Conservation (phyloP, 2,888 invertebrate genomes). For the Deroplatys truncata region DNA sequence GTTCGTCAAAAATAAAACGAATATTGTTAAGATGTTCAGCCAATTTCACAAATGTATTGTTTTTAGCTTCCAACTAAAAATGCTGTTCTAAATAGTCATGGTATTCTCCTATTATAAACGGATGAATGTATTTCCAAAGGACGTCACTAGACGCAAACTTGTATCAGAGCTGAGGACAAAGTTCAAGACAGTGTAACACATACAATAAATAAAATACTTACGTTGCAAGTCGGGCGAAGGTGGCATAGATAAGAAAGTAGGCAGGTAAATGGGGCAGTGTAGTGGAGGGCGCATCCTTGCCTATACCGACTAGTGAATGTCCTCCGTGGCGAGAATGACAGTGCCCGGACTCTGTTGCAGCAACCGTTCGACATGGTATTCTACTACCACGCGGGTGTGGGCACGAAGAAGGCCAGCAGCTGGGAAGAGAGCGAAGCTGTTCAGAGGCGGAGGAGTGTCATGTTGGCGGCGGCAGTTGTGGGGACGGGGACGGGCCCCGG, state of each 20-base stretch:
- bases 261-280: no score
- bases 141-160: no score
- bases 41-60: no score
- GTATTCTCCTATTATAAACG: no score
- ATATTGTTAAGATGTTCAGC: no score
- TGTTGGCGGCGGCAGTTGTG: slow-evolving; percentile 22
- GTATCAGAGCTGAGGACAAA: no score
- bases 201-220: not conserved
- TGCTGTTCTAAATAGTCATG: no score
- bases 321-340: not conserved
- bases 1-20: no score
- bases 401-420: slow-evolving; percentile 29
- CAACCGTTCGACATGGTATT: slow-evolving; percentile 1
- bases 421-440: slow-evolving; percentile 31
- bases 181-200: not conserved
- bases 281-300: not conserved
- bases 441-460: slow-evolving; percentile 26
- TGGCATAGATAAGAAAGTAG: no score
- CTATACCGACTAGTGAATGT: not conserved
- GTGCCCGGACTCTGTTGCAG: not conserved
- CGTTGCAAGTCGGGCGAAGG: no score
- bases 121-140: no score
- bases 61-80: no score
- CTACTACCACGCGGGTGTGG: not conserved
- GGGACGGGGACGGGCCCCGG: slow-evolving; percentile 13